Evolutionary conservation across 2,797 vertebrate genomes (phyloP), one percentile per base, ranked within the genome.

Genomic region (Spizella passerina): DNA sequence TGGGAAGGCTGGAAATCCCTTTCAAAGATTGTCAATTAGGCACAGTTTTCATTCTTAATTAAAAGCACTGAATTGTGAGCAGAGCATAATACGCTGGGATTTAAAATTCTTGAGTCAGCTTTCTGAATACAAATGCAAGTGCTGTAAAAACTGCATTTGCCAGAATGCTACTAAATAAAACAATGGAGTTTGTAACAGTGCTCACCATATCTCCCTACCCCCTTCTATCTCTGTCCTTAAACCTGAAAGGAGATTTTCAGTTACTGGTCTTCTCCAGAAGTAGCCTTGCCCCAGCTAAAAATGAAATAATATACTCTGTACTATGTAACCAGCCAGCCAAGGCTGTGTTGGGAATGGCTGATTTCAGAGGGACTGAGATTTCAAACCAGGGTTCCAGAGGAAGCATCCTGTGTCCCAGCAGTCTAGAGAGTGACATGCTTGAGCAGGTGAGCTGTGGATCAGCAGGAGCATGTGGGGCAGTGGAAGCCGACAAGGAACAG

Each of bases 1-100:
- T 95, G 95, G 93, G 94, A 96, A 95, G 90, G 94, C 79, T 93
- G 70, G 72, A 94, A 96, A 91, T 93, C 81, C 94, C 93, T 93
- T 96, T 90, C 84, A 94, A 94, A 95, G 85, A 71, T 57, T 96
- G 94, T 87, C 86, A 93, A 82, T 96, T 94, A 94, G 94, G 82
- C 88, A 95, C 94, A 94, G 93, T 94, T 95, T 96, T 97, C 94
- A 91, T 83, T 92, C 93, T 95, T 93, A 96, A 96, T 97, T 97
- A 94, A 96, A 95, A 96, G 64, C 90, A 78, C 78, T 93, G 90
- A 95, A 96, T 96, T 94, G 93, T 91, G 94, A 92, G 82, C 76
- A 69, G 86, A 55, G 44, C 81, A 93, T 94, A 90, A 93, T 94
- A 81, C 79, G 57, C 49, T 71, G 84, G 61, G 93, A 86, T 96